These are phyloP conservation scores for Leucosticte australis DNA, from an alignment of 2,113 vertebrate species.

Conservation along the genomic window DNA sequence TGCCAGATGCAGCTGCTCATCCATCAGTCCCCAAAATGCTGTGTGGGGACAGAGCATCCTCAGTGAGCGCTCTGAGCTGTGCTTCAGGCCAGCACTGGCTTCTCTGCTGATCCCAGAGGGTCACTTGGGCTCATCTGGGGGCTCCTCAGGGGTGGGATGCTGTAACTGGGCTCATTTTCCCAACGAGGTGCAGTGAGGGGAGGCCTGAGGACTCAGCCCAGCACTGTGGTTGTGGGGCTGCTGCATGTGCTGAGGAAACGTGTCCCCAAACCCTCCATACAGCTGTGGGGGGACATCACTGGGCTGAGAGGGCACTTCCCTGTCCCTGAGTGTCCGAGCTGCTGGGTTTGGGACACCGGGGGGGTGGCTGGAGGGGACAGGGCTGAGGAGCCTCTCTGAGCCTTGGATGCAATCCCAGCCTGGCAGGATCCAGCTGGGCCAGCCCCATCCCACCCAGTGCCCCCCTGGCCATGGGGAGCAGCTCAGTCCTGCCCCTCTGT, in stretches of 20 bases:
- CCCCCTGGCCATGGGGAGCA: not conserved
- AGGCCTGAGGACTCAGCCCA: not conserved
- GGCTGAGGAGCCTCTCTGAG: not conserved
- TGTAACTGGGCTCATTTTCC: not conserved
- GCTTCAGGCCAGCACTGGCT: not conserved
- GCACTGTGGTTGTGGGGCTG: not conserved
- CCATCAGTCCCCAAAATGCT: not conserved
- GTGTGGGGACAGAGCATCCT: not conserved
- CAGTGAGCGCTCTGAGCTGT: not conserved
- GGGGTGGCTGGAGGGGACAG: not conserved
- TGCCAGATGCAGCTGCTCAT: not conserved
- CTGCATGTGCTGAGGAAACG: not conserved
- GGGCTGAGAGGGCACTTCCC: not conserved
- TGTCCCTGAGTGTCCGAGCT: not conserved
- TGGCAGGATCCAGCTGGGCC: not conserved
- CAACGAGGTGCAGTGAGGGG: accelerated
- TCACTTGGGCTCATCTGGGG: not conserved
- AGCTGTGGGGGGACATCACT: not conserved
- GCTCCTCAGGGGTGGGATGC: not conserved
- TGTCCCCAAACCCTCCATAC: not conserved
- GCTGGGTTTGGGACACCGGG: not conserved
- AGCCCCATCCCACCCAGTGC: not conserved
- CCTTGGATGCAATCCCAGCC: not conserved
- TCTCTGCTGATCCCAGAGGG: not conserved
- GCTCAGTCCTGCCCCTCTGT: not conserved